Base-by-base conservation (phyloP, 2,797 vertebrate genomes). In the Molossus alvarezi region DNA sequence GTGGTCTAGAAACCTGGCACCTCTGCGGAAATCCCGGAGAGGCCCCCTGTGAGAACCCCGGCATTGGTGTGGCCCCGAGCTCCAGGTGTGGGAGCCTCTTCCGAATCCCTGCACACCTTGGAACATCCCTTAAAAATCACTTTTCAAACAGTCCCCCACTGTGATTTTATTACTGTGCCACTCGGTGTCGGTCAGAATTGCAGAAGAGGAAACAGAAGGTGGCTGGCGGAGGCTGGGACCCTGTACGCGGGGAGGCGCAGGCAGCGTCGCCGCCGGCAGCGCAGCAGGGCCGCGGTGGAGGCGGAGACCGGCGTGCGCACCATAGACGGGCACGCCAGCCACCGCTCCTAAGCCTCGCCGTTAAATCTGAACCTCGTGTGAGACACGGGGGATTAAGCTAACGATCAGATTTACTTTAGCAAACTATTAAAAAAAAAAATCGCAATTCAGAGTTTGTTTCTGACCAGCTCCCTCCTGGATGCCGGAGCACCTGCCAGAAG, bases 401-500 rank as follows among this genome's bases (percentile, higher is more conserved):
- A 90, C 11, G 13, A 92, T 96, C 65, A 7, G 60, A 73, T 97
- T 98, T 95, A 93, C 90, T 96, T 95, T 90, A 96, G 21, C 25
- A 75, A 81, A 94, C 93, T 90, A 60, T 88, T 91, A 0, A 0
- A 33, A 48, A 90, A 73, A 0, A 77, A 96, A 84, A 57, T 33
- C 53, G 72, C 88, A 95, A 75, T 97, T 98, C 90, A 90, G 95
- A 97, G 93, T 97, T 97, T 96, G 93, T 89, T 79, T 95, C 60
- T 86, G 71, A 91, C 79, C 94, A 95, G 77, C 92, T 94, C 67
- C 88, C 94, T 88, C 75, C 91, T 97, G 98, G 98, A 98, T 98
- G 97, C 97, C 71, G 80, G 6, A 97, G 96, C 98, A 98, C 98
- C 98, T 99, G 98, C 98, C 97, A 82, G 58, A 53, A 94, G 97